phyloP scores from a whole-genome alignment of 2,888 invertebrate species.

The Pseudolycoriella hygida region DNA sequence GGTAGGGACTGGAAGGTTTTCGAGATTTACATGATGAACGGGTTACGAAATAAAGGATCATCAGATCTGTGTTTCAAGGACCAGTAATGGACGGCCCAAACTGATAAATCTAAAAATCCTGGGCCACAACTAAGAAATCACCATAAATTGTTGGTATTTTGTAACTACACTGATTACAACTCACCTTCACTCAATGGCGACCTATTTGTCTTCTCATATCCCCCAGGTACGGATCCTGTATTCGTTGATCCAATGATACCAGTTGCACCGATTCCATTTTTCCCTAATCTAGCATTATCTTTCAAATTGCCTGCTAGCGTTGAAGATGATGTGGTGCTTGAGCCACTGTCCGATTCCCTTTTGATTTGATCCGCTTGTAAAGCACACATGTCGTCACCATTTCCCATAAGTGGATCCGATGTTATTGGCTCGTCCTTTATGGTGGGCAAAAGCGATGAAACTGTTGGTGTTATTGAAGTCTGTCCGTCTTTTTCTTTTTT shows the following conservation, averaged over 20 bases:
- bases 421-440: neutral
- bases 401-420: neutral
- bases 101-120: too few species aligned
- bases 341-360: neutral
- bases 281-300: neutral
- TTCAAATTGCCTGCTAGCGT: neutral
- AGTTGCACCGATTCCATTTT: conserved; percentile 1
- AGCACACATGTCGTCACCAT: neutral
- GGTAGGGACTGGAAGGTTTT: too few species aligned
- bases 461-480: neutral
- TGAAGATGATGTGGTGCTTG: neutral
- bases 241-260: neutral
- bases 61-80: too few species aligned
- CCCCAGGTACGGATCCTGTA: neutral
- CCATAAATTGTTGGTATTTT: too few species aligned
- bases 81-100: too few species aligned
- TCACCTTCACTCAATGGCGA: neutral
- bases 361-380: neutral
- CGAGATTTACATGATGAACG: too few species aligned
- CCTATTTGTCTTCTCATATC: neutral
- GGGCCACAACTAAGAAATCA: too few species aligned
- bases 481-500: neutral
- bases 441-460: neutral
- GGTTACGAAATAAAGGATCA: too few species aligned
- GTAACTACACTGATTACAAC: neutral